phyloP scores from a whole-genome alignment of 2,888 invertebrate genomes.

The Melipona bicolor region DNA sequence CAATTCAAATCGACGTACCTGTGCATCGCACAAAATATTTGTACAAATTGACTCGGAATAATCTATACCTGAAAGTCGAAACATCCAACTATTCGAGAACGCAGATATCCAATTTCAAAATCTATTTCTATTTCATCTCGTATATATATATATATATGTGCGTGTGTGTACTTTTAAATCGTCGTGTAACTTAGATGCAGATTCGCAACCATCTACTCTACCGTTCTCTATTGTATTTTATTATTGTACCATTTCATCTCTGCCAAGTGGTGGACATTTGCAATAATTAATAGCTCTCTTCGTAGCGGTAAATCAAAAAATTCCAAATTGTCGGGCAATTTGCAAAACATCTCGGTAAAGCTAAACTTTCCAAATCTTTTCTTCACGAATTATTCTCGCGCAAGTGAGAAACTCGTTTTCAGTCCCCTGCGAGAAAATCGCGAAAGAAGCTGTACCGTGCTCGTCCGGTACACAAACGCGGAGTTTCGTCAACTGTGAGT shows the following conservation, averaged over 20 bases:
- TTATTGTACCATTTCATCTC: neutral
- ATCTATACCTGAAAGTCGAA: neutral
- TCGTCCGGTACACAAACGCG: neutral
- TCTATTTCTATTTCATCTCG: neutral
- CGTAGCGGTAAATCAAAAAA: neutral
- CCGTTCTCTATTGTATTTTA: neutral
- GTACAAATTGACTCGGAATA: neutral
- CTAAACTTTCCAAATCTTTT: too few species aligned
- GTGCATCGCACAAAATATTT: neutral
- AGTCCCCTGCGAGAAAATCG: neutral
- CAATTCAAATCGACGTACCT: neutral
- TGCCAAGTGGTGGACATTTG: neutral
- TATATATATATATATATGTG: neutral
- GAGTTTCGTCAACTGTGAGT: slow-evolving; percentile 22
- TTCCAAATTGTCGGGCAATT: neutral
- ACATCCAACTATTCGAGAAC: neutral
- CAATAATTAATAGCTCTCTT: neutral
- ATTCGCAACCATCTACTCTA: neutral
- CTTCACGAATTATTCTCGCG: too few species aligned
- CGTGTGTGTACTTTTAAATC: neutral
- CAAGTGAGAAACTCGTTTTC: neutral
- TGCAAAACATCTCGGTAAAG: too few species aligned
- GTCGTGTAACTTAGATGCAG: too few species aligned
- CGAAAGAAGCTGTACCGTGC: neutral
- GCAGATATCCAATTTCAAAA: neutral